Percentiles rank a stretch among this genome's conserved stretches.
Evolutionary conservation across 2,888 invertebrate species (phyloP).

Genomic region (Agrotis ipsilon): DNA sequence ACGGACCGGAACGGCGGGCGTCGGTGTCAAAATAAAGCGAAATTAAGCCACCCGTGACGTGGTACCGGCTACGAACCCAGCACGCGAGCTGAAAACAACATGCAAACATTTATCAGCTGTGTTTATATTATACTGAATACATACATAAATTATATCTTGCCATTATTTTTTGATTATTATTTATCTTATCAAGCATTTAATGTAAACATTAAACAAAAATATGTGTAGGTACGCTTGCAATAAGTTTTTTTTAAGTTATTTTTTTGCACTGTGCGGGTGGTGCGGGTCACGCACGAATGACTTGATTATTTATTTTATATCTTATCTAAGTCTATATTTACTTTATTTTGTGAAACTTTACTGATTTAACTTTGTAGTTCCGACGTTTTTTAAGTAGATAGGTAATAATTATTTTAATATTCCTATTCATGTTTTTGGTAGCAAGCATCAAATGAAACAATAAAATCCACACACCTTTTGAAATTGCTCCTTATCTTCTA

Average conservation of each 20-base stretch:
- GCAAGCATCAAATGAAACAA: neutral
- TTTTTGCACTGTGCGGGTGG: neutral
- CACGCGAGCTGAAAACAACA: slow-evolving; percentile 47
- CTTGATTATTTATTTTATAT: slow-evolving; percentile 13
- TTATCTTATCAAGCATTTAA: slow-evolving; percentile 58
- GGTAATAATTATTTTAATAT: no score
- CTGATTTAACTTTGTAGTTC: slow-evolving; percentile 2
- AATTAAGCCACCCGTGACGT: slow-evolving; percentile 73
- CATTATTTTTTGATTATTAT: slow-evolving; percentile 43
- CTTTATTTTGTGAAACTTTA: slow-evolving; percentile 1
- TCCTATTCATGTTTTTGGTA: no score
- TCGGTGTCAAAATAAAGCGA: slow-evolving; percentile 77
- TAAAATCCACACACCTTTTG: slow-evolving; percentile 15
- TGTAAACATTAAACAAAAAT: slow-evolving; percentile 59
- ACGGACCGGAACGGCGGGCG: slow-evolving; percentile 76
- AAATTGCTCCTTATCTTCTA: slow-evolving; percentile 5
- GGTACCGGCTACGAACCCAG: slow-evolving; percentile 39
- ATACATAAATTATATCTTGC: slow-evolving; percentile 46
- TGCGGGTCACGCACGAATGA: slow-evolving; percentile 11
- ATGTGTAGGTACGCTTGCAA: slow-evolving; percentile 27
- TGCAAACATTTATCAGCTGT: slow-evolving; percentile 58
- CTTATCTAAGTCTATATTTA: neutral
- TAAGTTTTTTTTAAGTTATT: slow-evolving; percentile 22
- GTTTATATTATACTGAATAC: slow-evolving; percentile 52
- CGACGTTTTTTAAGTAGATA: neutral